These are phyloP conservation scores for Macrosteles quadrilineatus DNA, from an alignment of 1,140 invertebrate species.

Conservation along the genomic window DNA sequence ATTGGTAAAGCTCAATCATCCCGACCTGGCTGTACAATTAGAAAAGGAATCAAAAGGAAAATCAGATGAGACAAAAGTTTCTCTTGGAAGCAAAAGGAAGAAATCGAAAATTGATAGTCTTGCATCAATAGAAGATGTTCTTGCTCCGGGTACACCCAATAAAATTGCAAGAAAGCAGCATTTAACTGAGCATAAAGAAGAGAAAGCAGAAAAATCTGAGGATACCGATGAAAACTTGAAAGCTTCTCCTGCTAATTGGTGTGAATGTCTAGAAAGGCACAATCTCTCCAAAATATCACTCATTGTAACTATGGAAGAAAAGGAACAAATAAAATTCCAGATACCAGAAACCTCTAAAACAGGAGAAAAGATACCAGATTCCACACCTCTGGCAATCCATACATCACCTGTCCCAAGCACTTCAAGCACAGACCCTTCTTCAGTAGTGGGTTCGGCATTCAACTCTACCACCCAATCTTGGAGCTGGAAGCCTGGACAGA, in stretches of 20 bases:
- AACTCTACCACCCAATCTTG: constrained; percentile 67
- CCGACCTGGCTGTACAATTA: constrained; percentile 20
- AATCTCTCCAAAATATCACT: constrained; percentile 37
- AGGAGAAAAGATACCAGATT: constrained; percentile 51
- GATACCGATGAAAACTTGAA: constrained; percentile 1
- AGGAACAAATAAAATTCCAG: constrained; percentile 31
- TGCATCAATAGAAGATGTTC: constrained; percentile 32
- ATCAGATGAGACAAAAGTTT: constrained; percentile 7
- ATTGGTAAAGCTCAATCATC: constrained; percentile 58
- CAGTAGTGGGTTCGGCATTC: constrained; percentile 72
- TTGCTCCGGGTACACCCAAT: constrained; percentile 24
- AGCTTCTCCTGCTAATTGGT: background rate
- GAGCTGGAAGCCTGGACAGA: constrained; percentile 62
- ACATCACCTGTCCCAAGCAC: constrained; percentile 60
- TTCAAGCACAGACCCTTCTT: constrained; percentile 74
- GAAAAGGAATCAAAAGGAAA: constrained; percentile 24
- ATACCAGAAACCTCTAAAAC: background rate
- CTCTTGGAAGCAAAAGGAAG: constrained; percentile 25
- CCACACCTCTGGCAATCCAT: constrained; percentile 71
- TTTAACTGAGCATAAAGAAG: background rate
- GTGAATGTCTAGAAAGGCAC: constrained; percentile 20
- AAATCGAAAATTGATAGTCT: constrained; percentile 12
- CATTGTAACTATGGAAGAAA: constrained; percentile 30
- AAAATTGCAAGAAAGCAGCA: constrained; percentile 29
- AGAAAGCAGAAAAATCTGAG: constrained; percentile 11